Evolutionary conservation across 2,797 vertebrate species (phyloP).

Genomic region (Morelia viridis): DNA sequence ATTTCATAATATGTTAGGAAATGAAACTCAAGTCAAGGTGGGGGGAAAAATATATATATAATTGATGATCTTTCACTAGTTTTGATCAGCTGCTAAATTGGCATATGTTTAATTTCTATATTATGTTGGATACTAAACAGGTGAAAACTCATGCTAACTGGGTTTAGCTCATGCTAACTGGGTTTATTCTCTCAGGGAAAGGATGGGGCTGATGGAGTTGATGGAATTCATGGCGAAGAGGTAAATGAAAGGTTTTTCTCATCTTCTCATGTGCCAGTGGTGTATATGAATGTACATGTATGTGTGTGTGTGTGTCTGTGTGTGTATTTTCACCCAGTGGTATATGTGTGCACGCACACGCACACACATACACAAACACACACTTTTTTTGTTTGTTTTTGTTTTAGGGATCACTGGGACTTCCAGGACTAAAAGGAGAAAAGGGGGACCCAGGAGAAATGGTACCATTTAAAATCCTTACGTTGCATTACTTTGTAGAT

Average conservation of each 20-base stretch:
- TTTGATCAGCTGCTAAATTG: neutral
- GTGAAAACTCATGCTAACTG: neutral
- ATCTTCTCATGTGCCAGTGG: neutral
- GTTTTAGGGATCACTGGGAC: conserved; percentile 40
- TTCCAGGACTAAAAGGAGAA: conserved; percentile 26
- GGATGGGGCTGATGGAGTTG: conserved; percentile 21
- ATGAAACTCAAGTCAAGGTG: neutral
- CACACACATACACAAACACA: neutral
- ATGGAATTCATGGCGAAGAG: conserved; percentile 47
- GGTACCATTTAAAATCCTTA: conserved; percentile 33
- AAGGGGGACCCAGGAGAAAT: conserved; percentile 33
- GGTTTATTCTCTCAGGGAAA: conserved; percentile 40
- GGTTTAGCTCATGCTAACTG: neutral
- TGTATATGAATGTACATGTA: neutral
- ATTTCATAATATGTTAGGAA: neutral
- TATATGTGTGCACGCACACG: neutral
- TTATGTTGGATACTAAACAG: neutral
- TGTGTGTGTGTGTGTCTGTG: neutral
- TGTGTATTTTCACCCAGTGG: neutral
- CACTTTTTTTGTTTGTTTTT: neutral
- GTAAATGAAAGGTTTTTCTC: conserved; percentile 12
- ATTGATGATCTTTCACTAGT: neutral
- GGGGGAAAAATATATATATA: no score
- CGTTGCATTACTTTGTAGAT: neutral
- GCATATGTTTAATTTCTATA: neutral